A percentile compares a stretch with the other conserved stretches of the same genome.
Conservation (phyloP, 2,797 vertebrate species). For the Aeoliscus strigatus region DNA sequence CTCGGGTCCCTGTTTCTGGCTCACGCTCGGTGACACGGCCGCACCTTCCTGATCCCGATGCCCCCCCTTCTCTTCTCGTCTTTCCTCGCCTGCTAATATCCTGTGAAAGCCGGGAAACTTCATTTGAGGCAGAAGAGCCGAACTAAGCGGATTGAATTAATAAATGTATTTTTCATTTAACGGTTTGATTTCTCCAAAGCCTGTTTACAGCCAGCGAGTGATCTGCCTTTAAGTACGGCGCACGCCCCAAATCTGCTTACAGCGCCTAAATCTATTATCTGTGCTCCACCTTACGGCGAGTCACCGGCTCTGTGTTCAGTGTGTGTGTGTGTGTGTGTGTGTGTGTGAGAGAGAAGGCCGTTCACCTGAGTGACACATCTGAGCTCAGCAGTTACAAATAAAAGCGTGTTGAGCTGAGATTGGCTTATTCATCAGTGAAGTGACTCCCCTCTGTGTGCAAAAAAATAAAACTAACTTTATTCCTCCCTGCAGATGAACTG, state of each 20-base stretch:
- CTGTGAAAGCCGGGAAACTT: slow-evolving; percentile 79
- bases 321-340: slow-evolving; percentile 15
- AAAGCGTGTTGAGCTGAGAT: slow-evolving; percentile 17
- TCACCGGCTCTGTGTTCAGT: slow-evolving; percentile 51
- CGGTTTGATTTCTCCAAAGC: slow-evolving; percentile 79
- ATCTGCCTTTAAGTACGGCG: slow-evolving; percentile 72
- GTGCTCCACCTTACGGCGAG: slow-evolving; percentile 65
- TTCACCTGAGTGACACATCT: slow-evolving; percentile 12
- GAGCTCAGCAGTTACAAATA: slow-evolving; percentile 21
- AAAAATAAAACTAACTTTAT: no score
- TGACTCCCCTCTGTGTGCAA: no score
- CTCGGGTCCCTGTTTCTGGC: no score
- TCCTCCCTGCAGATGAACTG: no score
- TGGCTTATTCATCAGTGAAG: no score
- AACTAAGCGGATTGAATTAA: slow-evolving; percentile 83
- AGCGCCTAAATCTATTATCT: slow-evolving; percentile 79
- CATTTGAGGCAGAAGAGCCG: slow-evolving; percentile 76
- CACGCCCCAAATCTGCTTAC: slow-evolving; percentile 77
- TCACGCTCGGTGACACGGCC: slow-evolving; percentile 47
- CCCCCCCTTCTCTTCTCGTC: slow-evolving; percentile 50
- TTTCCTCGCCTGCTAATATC: slow-evolving; percentile 70
- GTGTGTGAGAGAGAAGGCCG: no score
- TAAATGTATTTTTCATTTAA: slow-evolving; percentile 81
- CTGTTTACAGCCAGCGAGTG: slow-evolving; percentile 75
- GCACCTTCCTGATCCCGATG: slow-evolving; percentile 34